Base-by-base conservation (phyloP, 53 echinoderm and acorn worm species). In the Echinometra lucunter region DNA sequence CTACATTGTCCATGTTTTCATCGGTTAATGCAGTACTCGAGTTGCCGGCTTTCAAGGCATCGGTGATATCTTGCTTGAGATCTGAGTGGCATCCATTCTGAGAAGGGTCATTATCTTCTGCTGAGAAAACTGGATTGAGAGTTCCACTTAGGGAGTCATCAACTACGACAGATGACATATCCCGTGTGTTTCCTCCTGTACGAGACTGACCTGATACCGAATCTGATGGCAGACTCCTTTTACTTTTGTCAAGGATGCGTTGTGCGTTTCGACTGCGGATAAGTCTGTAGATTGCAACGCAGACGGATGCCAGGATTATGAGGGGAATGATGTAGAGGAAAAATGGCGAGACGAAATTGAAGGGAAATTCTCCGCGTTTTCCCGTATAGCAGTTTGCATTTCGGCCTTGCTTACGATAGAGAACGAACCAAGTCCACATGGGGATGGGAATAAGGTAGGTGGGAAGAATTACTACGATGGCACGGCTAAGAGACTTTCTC, bases 251-350 rank as follows among this genome's bases (percentile, higher is more conserved):
- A 25, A 11, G 18, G 49, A 85, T 85, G 27, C 35, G 89, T 1
- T 89, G 35, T 17, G 37, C 37, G 30, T 58, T 89, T 58, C 91
- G 78, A 30, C 63, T 92, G 6, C 80, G 32, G 5, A 92, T 57
- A 32, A 92, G 57, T 53, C 37, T 74, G 80, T 92, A 92, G 56
- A 92, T 92, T 34, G 60, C 55, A 19, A 92, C 37, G 60, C 96
- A 97, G 53, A 95, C 45, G 49, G 58, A 66, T 38, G 94, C 67
- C 34, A 95, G 89, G 75, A 96, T 95, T 16, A 90, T 70, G 74
- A 96, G 93, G 2, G 97, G 97, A 27, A 97, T 63, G 88, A 96
- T 92, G 19, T 93, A 95, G 40, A 97, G 32, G 13, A 95, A 40
- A 11, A 97, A 53, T 2, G 96, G 93, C 18, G 97, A 72, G n/a